Evolutionary conservation across 2,888 invertebrate species (phyloP), one percentile per base, ranked within the genome.

Genomic region (Tenthredo mesomela): DNA sequence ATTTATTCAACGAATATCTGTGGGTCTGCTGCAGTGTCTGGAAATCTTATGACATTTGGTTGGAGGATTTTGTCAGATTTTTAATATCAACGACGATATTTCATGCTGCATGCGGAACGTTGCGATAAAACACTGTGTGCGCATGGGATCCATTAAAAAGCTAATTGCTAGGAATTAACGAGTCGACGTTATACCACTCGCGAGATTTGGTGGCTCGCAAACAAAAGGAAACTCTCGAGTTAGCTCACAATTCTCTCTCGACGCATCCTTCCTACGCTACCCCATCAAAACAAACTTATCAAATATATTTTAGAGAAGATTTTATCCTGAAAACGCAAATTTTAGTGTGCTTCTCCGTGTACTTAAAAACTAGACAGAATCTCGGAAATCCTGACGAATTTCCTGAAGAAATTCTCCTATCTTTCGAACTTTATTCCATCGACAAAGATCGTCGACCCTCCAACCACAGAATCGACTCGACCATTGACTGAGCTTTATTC

Each of bases 121-220:
- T 54, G 10, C 50, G 54, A 73, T 73, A 43, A 73, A 73, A 73
- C 21, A 73, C 25, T 25, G 71, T 73, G 71, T 43, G 54, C 50
- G 61, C 40, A 58, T 25, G 80, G 80, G 47, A 80, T 80, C 40
- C 80, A 37, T 37, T n/a, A 80, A 77, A 80, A 80, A 80, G 80
- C 37, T 80, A 80, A 80, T 80, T 61, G 80, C 61, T 7, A 80
- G 58, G 50, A 61, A 80, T 80, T 61, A 80, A 80, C 80, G 80
- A 80, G 58, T 80, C 80, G n/a, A 77, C 37, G 61, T 37, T 58
- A 37, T 80, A 58, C 61, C 12, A 15, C 37, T n/a, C 80, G 37
- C 21, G 80, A 80, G 61, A 80, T 80, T 61, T 40, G 37, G 61
- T 61, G 37, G 37, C 25, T 33, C 18, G n/a, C 33, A 80, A 61